Conservation (phyloP, 2,113 vertebrate species). For the Lasiurus borealis region DNA sequence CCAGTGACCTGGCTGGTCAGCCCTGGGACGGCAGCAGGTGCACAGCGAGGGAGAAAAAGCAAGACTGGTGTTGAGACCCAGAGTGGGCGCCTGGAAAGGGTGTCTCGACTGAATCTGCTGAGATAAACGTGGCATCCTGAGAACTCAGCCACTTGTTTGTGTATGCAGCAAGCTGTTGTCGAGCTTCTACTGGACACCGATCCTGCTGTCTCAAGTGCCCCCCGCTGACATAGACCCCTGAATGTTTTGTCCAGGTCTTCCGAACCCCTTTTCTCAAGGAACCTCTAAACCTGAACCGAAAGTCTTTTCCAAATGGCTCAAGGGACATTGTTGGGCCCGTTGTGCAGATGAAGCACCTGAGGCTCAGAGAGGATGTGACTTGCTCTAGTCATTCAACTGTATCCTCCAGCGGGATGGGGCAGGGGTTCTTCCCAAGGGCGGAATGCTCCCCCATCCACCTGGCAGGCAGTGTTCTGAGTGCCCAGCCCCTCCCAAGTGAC, state of each 20-base stretch:
- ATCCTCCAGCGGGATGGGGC: not conserved
- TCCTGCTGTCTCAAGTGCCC: not conserved
- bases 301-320: not conserved
- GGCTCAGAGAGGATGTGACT: not conserved
- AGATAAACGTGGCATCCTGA: not conserved
- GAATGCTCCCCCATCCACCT: not conserved
- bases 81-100: not conserved
- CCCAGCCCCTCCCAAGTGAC: not conserved
- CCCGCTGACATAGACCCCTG: not conserved
- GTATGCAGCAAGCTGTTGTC: not conserved
- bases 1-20: not conserved
- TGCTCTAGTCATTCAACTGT: not conserved
- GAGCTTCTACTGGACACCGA: not conserved
- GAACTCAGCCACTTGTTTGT: not conserved
- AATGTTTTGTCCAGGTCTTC: not conserved
- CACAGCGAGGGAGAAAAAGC: not conserved
- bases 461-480: too few relatives aligned
- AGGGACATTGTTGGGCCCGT: not conserved
- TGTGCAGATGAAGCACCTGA: not conserved
- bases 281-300: not conserved
- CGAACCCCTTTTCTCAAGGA: slow-evolving; percentile 1
- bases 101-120: not conserved
- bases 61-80: not conserved
- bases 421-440: not conserved
- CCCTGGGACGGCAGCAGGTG: not conserved